Evolutionary conservation across 1,140 invertebrate species (phyloP).

Genomic region (Ephestia elutella): DNA sequence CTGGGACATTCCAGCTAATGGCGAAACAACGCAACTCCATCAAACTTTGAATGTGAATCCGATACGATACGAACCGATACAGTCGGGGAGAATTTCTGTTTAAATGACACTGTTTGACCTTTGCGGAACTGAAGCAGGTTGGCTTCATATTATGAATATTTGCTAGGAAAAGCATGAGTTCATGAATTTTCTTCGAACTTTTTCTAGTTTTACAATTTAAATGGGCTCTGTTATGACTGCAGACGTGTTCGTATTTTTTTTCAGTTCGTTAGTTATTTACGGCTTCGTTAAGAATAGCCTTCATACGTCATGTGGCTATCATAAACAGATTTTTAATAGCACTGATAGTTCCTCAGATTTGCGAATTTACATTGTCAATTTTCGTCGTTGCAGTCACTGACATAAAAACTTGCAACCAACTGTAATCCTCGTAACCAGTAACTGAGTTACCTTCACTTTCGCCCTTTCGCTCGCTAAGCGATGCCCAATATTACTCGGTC

Average conservation of each 20-base stretch:
- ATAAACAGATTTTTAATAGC: too few relatives aligned
- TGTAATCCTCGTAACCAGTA: not conserved
- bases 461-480: slow-evolving; percentile 9
- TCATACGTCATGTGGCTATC: too few relatives aligned
- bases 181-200: too few relatives aligned
- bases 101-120: not conserved
- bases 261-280: too few relatives aligned
- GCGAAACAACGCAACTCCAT: not conserved
- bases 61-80: not conserved
- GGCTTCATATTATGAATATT: not conserved
- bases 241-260: too few relatives aligned
- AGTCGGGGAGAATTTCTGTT: not conserved
- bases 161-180: not conserved
- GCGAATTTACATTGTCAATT: too few relatives aligned
- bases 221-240: too few relatives aligned
- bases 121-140: not conserved
- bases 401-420: not conserved
- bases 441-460: not conserved
- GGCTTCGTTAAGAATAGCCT: too few relatives aligned
- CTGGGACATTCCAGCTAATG: not conserved
- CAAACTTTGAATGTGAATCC: not conserved
- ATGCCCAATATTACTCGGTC: slow-evolving; percentile 16
- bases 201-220: too few relatives aligned
- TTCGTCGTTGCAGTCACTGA: too few relatives aligned
- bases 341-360: too few relatives aligned